Evolutionary conservation across 37 sponge, comb jelly and placozoan genomes (phyloP).

Genomic region (Petrosia ficiformis): DNA sequence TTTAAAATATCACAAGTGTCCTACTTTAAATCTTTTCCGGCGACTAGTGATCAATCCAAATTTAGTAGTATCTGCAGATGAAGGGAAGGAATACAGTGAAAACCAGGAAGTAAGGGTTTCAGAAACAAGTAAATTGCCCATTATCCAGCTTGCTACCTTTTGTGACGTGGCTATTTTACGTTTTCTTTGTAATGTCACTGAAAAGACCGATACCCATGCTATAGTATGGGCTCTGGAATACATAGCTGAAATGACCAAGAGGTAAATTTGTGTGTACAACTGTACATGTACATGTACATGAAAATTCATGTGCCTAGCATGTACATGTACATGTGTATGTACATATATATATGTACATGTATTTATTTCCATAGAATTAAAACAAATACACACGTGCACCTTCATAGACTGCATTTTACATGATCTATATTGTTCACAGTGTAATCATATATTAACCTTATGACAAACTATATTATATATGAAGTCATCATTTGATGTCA

Average conservation of each 20-base stretch:
- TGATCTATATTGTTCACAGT: too few species aligned
- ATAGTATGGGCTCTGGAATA: slow-evolving; percentile 60
- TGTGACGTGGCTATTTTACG: slow-evolving; percentile 59
- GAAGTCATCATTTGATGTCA: too few species aligned
- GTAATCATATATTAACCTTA: too few species aligned
- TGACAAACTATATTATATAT: too few species aligned
- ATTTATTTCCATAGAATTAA: too few species aligned
- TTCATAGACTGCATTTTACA: too few species aligned
- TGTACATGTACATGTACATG: too few species aligned
- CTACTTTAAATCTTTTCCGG: slow-evolving; percentile 7
- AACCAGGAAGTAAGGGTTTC: background rate
- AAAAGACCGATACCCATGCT: slow-evolving; percentile 18
- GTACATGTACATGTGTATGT: too few species aligned
- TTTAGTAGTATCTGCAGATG: background rate
- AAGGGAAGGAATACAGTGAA: slow-evolving; percentile 12
- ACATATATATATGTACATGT: too few species aligned
- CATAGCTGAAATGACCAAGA: slow-evolving; percentile 26
- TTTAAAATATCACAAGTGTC: slow-evolving; percentile 2
- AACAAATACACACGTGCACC: too few species aligned
- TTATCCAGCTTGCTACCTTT: slow-evolving; percentile 46
- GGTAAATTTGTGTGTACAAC: too few species aligned
- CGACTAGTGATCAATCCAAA: slow-evolving; percentile 22
- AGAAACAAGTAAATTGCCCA: slow-evolving; percentile 15
- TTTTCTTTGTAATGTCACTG: slow-evolving; percentile 34
- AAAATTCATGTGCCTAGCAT: too few species aligned